Conservation (phyloP, 2,888 invertebrate genomes). For the Isotomurus palustris region DNA sequence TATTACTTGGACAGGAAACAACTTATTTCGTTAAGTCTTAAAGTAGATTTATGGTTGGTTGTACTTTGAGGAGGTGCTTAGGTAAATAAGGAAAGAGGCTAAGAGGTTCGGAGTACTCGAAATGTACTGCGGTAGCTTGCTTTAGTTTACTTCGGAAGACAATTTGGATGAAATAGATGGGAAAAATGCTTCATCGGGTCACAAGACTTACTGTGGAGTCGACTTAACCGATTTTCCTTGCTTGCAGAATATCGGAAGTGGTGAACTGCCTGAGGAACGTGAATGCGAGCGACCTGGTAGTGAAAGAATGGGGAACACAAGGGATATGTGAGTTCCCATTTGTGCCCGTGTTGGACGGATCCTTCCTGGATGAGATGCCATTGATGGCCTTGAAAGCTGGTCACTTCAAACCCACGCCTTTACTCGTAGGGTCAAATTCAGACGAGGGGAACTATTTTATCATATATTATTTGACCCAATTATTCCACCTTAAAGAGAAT, state of each 20-base stretch:
- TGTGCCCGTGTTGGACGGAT: slow-evolving; percentile 88
- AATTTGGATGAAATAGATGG: no score
- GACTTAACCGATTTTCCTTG: no score
- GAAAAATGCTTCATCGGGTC: no score
- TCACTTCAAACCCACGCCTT: slow-evolving; percentile 87
- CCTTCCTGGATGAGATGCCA: slow-evolving; percentile 82
- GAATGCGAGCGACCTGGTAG: slow-evolving; percentile 68
- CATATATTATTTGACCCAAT: slow-evolving; percentile 80
- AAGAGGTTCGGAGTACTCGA: no score
- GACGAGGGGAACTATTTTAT: slow-evolving; percentile 94
- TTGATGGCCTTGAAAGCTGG: slow-evolving; percentile 62
- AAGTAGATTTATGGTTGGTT: no score
- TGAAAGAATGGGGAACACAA: slow-evolving; percentile 77
- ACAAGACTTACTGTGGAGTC: no score
- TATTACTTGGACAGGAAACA: no score
- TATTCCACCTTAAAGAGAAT: slow-evolving; percentile 72
- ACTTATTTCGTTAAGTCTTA: no score
- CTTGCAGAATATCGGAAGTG: slow-evolving; percentile 45
- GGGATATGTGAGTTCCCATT: slow-evolving; percentile 89
- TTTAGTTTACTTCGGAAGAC: no score
- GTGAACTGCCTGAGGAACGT: slow-evolving; percentile 72
- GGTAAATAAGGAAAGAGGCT: no score
- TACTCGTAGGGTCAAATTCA: slow-evolving; percentile 85
- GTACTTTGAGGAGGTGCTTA: no score
- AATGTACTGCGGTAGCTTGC: no score